Conservation (phyloP, 1,140 invertebrate genomes). For the Acromyrmex heyeri region DNA sequence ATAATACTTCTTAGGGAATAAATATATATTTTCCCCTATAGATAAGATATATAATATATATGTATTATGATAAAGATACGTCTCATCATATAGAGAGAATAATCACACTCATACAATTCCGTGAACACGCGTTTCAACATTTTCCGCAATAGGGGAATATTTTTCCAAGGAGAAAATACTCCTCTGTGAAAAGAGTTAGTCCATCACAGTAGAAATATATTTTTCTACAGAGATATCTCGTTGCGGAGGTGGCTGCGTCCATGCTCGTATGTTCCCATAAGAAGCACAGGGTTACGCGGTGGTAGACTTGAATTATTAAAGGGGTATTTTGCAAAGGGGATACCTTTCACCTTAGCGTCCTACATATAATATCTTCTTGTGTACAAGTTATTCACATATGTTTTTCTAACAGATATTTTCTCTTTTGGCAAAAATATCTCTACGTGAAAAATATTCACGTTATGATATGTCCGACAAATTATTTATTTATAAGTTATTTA, state of each 20-base stretch:
- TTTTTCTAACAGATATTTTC: conserved; percentile 13
- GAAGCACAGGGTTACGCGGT: neutral
- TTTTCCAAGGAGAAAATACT: conserved; percentile 11
- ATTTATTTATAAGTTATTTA: neutral
- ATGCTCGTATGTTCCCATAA: neutral
- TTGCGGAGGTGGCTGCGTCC: neutral
- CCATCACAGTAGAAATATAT: neutral
- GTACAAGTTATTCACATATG: neutral
- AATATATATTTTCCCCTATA: neutral
- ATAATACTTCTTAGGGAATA: neutral
- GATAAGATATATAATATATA: neutral
- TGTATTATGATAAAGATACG: neutral
- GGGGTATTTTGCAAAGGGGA: neutral
- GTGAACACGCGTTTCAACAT: neutral
- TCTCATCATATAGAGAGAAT: neutral
- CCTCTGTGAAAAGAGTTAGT: neutral
- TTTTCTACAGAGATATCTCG: neutral
- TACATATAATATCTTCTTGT: neutral
- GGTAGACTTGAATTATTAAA: neutral
- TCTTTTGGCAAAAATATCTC: neutral
- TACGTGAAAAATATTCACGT: neutral
- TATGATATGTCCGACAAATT: neutral
- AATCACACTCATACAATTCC: neutral
- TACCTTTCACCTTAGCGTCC: conserved; percentile 27
- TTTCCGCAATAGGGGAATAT: conserved; percentile 9